Evolutionary conservation across 2,797 vertebrate genomes (phyloP).

Genomic region (Characodon lateralis): DNA sequence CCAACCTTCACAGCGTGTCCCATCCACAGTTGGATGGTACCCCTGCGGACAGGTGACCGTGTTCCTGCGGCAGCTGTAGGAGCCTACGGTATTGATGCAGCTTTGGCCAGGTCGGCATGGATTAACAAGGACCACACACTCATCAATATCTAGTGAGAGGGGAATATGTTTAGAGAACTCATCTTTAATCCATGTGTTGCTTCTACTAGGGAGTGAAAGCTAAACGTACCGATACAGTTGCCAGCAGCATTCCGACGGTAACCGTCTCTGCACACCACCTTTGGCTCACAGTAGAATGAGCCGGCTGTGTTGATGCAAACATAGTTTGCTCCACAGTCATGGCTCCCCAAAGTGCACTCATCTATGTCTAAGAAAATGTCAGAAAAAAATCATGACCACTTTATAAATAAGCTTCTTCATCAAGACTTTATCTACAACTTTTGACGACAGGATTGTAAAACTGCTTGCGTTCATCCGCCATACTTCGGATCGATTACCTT

Average conservation of each 20-base stretch:
- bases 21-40: slow-evolving; percentile 86
- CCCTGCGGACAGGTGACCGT: slow-evolving; percentile 87
- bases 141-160: slow-evolving; percentile 85
- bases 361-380: slow-evolving; percentile 85
- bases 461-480: not conserved
- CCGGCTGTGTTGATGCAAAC: slow-evolving; percentile 90
- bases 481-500: slow-evolving; percentile 75
- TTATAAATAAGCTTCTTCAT: not conserved
- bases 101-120: slow-evolving; percentile 78
- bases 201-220: not conserved
- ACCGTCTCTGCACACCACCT: slow-evolving; percentile 82
- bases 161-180: not conserved
- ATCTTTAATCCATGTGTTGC: not conserved
- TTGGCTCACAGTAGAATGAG: slow-evolving; percentile 89
- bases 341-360: slow-evolving; percentile 87
- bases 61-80: slow-evolving; percentile 84
- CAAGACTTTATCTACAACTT: not conserved
- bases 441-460: not conserved
- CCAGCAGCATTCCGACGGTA: slow-evolving; percentile 88
- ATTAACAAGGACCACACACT: slow-evolving; percentile 80
- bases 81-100: slow-evolving; percentile 90
- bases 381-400: slow-evolving; percentile 33
- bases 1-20: slow-evolving; percentile 86
- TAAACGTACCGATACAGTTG: slow-evolving; percentile 88
- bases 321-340: slow-evolving; percentile 88